Evolutionary conservation across 2,888 invertebrate genomes (phyloP).

Genomic region (Cantharis flavilabris): DNA sequence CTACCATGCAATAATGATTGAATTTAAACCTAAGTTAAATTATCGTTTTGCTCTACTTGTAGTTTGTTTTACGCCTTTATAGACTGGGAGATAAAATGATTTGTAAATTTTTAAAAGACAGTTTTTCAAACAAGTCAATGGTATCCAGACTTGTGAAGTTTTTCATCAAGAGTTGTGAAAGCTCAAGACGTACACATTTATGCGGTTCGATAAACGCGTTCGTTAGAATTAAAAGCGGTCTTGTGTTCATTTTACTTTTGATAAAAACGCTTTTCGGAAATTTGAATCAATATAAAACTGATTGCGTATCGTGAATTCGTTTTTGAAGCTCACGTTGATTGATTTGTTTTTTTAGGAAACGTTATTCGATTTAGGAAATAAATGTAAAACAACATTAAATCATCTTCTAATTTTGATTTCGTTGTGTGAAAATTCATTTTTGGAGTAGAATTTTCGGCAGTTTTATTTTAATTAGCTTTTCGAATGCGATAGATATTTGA

Average conservation of each 20-base stretch:
- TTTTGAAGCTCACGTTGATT: constrained; percentile 27
- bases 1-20: too few relatives aligned
- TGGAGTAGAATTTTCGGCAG: neutral
- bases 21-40: neutral
- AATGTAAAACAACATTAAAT: constrained; percentile 19
- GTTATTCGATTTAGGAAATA: constrained; percentile 12
- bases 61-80: neutral
- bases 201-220: constrained; percentile 28
- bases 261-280: constrained; percentile 27
- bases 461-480: neutral
- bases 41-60: neutral
- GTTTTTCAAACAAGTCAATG: constrained; percentile 23
- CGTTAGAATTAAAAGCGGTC: constrained; percentile 29
- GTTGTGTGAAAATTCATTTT: neutral
- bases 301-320: constrained; percentile 25
- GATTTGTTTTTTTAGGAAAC: constrained; percentile 19
- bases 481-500: neutral
- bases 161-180: constrained; percentile 16
- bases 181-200: constrained; percentile 22
- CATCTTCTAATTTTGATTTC: neutral
- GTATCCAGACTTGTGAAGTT: constrained; percentile 7
- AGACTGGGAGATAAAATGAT: neutral
- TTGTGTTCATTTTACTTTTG: constrained; percentile 28
- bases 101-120: constrained; percentile 11
- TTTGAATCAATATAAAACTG: constrained; percentile 32